Base-by-base conservation (phyloP, 1,140 invertebrate genomes). In the Drosophila nannoptera region DNA sequence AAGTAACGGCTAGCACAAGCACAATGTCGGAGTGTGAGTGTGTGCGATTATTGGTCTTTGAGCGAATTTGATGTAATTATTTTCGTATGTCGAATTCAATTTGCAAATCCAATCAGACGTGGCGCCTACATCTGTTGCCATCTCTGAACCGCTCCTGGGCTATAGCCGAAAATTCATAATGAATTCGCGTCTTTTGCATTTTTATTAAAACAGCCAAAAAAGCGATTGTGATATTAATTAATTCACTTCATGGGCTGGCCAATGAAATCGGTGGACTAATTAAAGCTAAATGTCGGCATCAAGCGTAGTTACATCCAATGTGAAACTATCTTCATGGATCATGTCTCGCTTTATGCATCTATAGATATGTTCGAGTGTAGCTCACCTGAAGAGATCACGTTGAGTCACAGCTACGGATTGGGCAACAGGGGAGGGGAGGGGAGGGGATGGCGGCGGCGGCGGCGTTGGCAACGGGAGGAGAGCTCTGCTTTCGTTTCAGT, bases 141-240 rank as follows among this genome's bases (percentile, higher is more conserved):
- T 6, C 3, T 4, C 16, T 66, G 55, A 69, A 46, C 67, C 67
- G 67, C 53, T 52, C 46, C 38, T 55, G 61, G 11, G n/a, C 32
- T 4, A 9, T 16, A 48, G 7, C 12, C 35, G 46, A 22, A 40
- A 22, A n/a, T 38, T 45, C 55, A 69, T 29, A 55, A 11, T 33
- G 53, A 54, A 54, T 36, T 70, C 35, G 35, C 50, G 46, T 59
- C 48, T 66, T 48, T 78, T 49, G 75, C 38, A 55, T 55, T 38
- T 53, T 54, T 45, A 58, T 53, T 48, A 32, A 14, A 50, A 52
- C 55, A 29, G 31, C 22, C 48, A 40, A 74, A 67, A 59, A 38
- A 58, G 60, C 63, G 59, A 80, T 68, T 43, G 46, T 68, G 70
- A 59, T 54, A 69, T 65, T 64, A 75, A 83, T 83, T 75, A 69